Base-by-base conservation (phyloP, 2,888 invertebrate genomes). In the Thysanoteuthis rhombus region DNA sequence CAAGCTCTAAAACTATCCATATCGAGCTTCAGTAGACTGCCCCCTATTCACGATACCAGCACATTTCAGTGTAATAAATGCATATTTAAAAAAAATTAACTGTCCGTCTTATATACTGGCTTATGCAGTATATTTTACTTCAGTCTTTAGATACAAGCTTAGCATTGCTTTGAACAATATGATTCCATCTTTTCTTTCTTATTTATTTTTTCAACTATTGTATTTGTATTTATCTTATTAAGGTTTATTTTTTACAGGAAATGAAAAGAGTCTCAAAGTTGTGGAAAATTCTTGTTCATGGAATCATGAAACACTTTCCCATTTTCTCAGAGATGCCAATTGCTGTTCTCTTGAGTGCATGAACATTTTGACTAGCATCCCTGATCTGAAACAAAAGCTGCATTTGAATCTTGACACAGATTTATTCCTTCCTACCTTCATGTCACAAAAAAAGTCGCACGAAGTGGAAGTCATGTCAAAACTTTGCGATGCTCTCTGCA, bases 381-480 rank as follows among this genome's bases (percentile, higher is more conserved):
- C 58, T 39, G 58, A 90, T 6, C 38, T 92, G 90, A 75, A 93
- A 39, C 2, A 47, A 38, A 93, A 38, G 52, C 36, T 47, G 40
- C 93, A 22, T n/a, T 92, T 32, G 93, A 42, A 38, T n/a, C 32
- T 47, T 6, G 93, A 93, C 22, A 90, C 75, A 45, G 93, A 93
- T 89, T 92, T 93, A 16, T 95, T 95, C 94, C 94, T 96, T 75
- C 93, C 96, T 40, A 75, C 75, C 0, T 95, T 95, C 93, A 97
- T 97, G 97, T 95, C 95, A 75, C 94, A 95, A 58, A 97, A 97
- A 95, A 97, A 97, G 94, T 94, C 94, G 12, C 96, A 97, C 94
- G 97, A 97, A 94, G 96, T 97, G 10, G 95, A 96, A 39, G 93
- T 95, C 3, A 96, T 97, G 96, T 95, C 96, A 19, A 94, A 94